Base-by-base conservation (phyloP, 2,888 invertebrate genomes). In the Pachycephus smyrnensis region DNA sequence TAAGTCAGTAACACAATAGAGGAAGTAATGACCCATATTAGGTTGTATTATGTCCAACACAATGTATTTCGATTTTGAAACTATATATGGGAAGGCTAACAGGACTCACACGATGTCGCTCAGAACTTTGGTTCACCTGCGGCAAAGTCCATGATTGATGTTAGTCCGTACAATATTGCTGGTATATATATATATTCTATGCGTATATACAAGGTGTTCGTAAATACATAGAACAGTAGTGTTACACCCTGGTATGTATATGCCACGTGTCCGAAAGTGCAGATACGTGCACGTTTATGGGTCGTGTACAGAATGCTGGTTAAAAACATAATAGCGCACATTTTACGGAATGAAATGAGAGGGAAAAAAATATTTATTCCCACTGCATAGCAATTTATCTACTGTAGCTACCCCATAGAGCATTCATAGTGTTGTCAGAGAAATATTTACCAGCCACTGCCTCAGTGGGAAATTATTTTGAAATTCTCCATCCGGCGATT, bases 111-210 rank as follows among this genome's bases (percentile, higher is more conserved):
- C 9, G 15, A 55, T 55, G 23, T 55, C 23, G 55, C 55, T 55
- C 55, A 55, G 23, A 55, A 55, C 23, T 55, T 55, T 55, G 71
- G 71, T 23, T 71, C 71, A 71, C 71, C 71, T 33, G 71, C 31
- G 71, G 71, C 4, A 91, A 91, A 84, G 94, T 94, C 9, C 90
- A 93, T 83, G 95, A 84, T 85, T 83, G 84, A 85, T 84, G 80
- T 80, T 78, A 78, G 79, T 78, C 79, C 73, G 78, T 73, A 80
- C 81, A 80, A 84, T 80, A 79, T 85, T 81, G 79, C 69, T 75
- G 69, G 75, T 74, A 76, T 80, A 85, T 11, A 68, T 68, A n/a
- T 9, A 35, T 82, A 82, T 78, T 77, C 76, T 79, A 82, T 78
- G 73, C 77, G 23, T 23, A 55, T 9, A 55, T 55, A 23, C 23